These are phyloP conservation scores for Scytalopus superciliaris DNA, from an alignment of 2,113 vertebrate species.

Conservation along the genomic window DNA sequence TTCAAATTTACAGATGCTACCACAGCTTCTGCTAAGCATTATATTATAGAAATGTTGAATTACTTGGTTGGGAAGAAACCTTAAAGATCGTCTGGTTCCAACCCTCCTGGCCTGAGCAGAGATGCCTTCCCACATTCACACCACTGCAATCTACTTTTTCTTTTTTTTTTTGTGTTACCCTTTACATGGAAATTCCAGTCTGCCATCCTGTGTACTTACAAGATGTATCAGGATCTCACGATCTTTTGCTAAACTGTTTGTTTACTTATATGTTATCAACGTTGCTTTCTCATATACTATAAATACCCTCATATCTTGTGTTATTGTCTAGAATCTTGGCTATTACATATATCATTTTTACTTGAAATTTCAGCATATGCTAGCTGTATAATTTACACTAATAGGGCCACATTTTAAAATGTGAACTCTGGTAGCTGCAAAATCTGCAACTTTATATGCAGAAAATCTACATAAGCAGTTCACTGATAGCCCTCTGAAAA, in stretches of 20 bases:
- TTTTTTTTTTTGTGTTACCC: neutral
- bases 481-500: neutral
- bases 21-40: neutral
- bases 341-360: neutral
- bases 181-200: neutral
- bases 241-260: neutral
- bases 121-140: neutral
- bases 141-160: neutral
- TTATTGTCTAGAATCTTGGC: neutral
- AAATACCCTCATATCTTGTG: neutral
- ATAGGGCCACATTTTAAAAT: neutral
- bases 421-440: neutral
- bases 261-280: neutral
- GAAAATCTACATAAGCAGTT: neutral
- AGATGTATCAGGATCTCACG: neutral
- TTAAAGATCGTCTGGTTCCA: neutral
- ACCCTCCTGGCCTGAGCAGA: neutral
- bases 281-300: neutral
- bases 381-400: neutral
- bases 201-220: neutral
- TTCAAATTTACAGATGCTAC: neutral
- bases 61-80: neutral
- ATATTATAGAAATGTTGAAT: neutral
- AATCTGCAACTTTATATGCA: neutral
- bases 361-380: neutral